Conservation (phyloP, 2,797 vertebrate genomes). For the Xiphorhynchus erythropygius region DNA sequence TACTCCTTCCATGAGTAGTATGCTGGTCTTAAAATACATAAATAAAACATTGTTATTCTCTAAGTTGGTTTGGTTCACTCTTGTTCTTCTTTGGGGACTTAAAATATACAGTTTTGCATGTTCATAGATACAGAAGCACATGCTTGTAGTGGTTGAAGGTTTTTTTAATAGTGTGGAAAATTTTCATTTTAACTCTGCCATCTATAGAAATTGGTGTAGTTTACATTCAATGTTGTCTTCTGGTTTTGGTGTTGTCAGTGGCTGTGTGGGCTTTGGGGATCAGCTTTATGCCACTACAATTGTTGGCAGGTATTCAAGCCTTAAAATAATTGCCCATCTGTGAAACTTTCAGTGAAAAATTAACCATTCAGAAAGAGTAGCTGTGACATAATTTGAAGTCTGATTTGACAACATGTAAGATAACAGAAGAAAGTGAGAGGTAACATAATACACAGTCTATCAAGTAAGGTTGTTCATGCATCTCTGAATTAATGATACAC, state of each 20-base stretch:
- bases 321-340: slow-evolving; percentile 72
- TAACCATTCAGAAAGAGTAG: slow-evolving; percentile 58
- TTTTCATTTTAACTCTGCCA: background rate
- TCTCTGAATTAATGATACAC: background rate
- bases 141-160: background rate
- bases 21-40: background rate
- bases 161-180: background rate
- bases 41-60: background rate
- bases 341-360: slow-evolving; percentile 65
- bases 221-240: slow-evolving; percentile 34
- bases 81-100: background rate
- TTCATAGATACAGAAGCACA: background rate
- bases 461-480: background rate
- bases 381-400: slow-evolving; percentile 46
- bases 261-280: slow-evolving; percentile 61
- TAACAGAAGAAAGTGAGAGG: slow-evolving; percentile 21
- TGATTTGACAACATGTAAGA: slow-evolving; percentile 35
- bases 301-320: slow-evolving; percentile 73
- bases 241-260: slow-evolving; percentile 36
- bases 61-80: background rate
- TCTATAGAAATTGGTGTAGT: background rate
- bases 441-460: slow-evolving; percentile 17
- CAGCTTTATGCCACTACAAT: slow-evolving; percentile 57
- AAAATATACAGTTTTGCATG: background rate
- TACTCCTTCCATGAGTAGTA: background rate